Evolutionary conservation across 2,888 invertebrate species (phyloP).

Genomic region (Macaria notata): DNA sequence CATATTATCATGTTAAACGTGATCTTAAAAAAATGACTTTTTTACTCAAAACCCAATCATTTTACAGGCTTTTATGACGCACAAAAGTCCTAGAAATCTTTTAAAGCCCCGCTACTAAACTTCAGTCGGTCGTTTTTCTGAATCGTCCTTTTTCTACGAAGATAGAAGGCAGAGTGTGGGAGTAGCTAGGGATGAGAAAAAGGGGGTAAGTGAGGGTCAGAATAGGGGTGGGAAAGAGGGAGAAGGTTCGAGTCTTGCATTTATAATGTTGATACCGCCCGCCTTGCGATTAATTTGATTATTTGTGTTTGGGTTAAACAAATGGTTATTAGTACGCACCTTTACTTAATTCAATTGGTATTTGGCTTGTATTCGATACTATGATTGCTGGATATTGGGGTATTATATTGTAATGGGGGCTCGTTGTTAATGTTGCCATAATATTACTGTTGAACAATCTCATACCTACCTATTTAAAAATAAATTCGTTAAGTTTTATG

Average conservation of each 20-base stretch:
- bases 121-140: constrained; percentile 25
- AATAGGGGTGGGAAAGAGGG: constrained; percentile 26
- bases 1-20: too few relatives aligned
- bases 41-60: too few relatives aligned
- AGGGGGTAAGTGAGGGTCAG: constrained; percentile 40
- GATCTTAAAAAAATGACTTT: too few relatives aligned
- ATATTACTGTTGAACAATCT: too few relatives aligned
- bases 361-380: constrained; percentile 20
- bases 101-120: constrained; percentile 10
- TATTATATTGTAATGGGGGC: too few relatives aligned
- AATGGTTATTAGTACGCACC: constrained; percentile 34
- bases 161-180: constrained; percentile 39
- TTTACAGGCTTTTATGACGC: too few relatives aligned
- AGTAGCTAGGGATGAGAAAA: neutral
- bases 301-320: constrained; percentile 64
- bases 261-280: constrained; percentile 80
- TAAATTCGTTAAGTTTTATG: too few relatives aligned
- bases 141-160: constrained; percentile 52
- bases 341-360: constrained; percentile 30
- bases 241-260: constrained; percentile 69
- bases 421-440: too few relatives aligned
- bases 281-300: constrained; percentile 78
- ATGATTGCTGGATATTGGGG: constrained; percentile 12
- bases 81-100: constrained; percentile 3
- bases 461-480: too few relatives aligned